Conservation (phyloP, 2,888 invertebrate genomes). For the Drosophila neoperkinsi region DNA sequence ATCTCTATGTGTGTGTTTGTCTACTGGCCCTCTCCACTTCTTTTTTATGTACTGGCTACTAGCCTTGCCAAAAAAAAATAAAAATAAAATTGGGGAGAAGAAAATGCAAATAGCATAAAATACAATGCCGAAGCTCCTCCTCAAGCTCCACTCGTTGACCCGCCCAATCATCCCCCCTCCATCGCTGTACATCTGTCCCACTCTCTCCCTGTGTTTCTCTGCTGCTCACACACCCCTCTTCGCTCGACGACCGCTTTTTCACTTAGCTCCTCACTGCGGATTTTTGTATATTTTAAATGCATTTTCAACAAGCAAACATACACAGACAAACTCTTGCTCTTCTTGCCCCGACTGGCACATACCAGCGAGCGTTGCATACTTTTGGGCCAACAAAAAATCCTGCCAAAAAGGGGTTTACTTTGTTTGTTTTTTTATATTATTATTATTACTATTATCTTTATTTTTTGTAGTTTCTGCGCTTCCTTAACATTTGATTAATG, state of each 20-base stretch:
- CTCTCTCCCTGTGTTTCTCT: neutral
- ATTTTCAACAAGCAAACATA: constrained; percentile 69
- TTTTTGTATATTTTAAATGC: constrained; percentile 79
- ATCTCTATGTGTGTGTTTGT: constrained; percentile 45
- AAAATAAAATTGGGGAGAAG: constrained; percentile 18
- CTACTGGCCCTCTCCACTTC: constrained; percentile 61
- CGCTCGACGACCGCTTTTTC: constrained; percentile 63
- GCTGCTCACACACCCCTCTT: constrained; percentile 6
- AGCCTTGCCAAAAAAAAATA: constrained; percentile 74
- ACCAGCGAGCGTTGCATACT: constrained; percentile 55
- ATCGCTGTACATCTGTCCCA: neutral
- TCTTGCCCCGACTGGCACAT: constrained; percentile 9
- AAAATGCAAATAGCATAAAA: constrained; percentile 77
- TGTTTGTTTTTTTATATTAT: constrained; percentile 19
- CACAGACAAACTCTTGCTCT: neutral
- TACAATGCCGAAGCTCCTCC: constrained; percentile 70
- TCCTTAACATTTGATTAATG: constrained; percentile 79
- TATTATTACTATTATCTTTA: neutral
- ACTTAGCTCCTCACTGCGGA: constrained; percentile 69
- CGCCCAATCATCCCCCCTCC: constrained; percentile 5
- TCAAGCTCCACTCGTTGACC: constrained; percentile 52
- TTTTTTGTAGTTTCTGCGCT: constrained; percentile 51
- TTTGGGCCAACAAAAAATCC: constrained; percentile 53
- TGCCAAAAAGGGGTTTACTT: constrained; percentile 54
- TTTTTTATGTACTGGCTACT: constrained; percentile 70